Evolutionary conservation across 2,113 vertebrate genomes (phyloP).

Genomic region (Gymnobelideus leadbeateri): DNA sequence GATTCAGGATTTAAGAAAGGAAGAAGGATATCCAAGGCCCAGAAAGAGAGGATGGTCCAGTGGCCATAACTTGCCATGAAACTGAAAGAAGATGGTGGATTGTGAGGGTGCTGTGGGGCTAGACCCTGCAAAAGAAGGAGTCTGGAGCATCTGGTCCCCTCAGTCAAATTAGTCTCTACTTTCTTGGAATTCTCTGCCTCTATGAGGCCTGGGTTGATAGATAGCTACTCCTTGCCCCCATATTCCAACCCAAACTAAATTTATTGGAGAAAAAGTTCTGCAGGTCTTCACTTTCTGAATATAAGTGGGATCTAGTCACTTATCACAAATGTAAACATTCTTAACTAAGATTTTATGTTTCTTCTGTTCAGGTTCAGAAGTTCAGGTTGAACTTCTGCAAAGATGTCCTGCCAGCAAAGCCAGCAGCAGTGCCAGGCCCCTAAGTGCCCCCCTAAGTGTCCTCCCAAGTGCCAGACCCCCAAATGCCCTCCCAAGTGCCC

Average conservation of each 20-base stretch:
- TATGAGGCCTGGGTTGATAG: neutral
- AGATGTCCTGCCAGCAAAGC: constrained; percentile 31
- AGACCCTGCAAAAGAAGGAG: neutral
- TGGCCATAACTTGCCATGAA: neutral
- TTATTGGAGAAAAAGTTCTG: neutral
- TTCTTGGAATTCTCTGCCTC: neutral
- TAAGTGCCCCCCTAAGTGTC: constrained; percentile 15
- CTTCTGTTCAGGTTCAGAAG: too few species aligned
- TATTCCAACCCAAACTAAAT: neutral
- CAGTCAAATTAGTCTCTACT: neutral
- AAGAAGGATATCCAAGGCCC: neutral
- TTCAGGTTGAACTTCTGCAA: neutral
- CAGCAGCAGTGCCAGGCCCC: constrained; percentile 25
- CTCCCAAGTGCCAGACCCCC: neutral
- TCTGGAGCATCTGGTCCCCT: neutral
- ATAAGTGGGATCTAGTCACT: neutral
- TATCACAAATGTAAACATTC: neutral
- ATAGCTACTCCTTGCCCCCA: neutral
- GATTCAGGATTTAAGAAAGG: neutral
- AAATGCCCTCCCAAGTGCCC: neutral
- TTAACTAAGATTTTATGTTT: neutral
- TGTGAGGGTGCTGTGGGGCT: neutral
- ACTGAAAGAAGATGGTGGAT: neutral
- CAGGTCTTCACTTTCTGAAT: neutral
- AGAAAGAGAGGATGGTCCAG: neutral